phyloP scores from a whole-genome alignment of 2,113 vertebrate genomes.

The Cryptoleucopteryx plumbea region DNA sequence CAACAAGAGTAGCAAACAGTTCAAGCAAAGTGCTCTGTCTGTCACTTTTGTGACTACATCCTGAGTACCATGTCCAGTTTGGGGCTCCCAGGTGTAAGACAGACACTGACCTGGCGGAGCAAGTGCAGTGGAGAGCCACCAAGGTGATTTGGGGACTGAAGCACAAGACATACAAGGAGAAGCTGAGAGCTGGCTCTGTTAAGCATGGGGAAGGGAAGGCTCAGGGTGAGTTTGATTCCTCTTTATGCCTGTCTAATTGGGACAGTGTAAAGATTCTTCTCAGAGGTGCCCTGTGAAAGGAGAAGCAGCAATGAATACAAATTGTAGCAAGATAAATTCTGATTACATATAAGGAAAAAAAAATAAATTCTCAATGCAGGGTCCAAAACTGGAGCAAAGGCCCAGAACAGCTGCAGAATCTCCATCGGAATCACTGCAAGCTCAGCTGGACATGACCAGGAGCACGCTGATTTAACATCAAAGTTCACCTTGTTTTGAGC shows the following conservation, averaged over 20 bases:
- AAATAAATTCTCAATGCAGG: neutral
- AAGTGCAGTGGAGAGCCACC: neutral
- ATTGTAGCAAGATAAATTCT: neutral
- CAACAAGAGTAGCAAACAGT: neutral
- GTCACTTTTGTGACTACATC: neutral
- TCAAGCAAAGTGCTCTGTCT: neutral
- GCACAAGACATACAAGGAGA: neutral
- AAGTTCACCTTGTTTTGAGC: neutral
- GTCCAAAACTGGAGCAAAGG: neutral
- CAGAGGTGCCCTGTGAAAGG: neutral
- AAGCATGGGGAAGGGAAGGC: neutral
- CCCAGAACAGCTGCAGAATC: neutral
- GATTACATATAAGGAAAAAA: neutral
- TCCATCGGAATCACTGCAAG: neutral
- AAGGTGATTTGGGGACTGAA: neutral
- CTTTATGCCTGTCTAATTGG: too few relatives aligned
- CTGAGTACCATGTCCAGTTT: neutral
- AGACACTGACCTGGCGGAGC: neutral
- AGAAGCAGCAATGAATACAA: neutral
- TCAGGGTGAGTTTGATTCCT: neutral
- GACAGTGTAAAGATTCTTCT: neutral
- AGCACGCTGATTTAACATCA: neutral
- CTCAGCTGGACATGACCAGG: neutral
- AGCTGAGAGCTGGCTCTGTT: neutral
- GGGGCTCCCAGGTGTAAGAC: neutral